Evolutionary conservation across 2,113 vertebrate species (phyloP).

Genomic region (Sebastes schlegelii): DNA sequence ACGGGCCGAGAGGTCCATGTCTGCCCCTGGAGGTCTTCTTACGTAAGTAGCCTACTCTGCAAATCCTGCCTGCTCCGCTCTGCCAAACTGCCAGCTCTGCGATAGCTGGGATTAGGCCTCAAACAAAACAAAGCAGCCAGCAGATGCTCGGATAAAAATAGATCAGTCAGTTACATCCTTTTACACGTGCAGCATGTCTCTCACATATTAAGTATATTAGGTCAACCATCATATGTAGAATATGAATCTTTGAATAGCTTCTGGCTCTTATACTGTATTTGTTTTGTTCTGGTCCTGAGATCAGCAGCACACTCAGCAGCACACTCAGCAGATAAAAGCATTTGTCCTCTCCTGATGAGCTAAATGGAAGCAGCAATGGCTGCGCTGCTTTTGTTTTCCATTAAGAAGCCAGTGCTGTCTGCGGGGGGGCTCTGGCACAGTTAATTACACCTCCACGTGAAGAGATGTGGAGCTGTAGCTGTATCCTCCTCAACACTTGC

Average conservation of each 20-base stretch:
- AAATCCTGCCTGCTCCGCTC: conserved; percentile 54
- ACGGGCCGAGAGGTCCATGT: conserved; percentile 92
- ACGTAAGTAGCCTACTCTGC: conserved; percentile 85
- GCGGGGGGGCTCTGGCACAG: conserved; percentile 30
- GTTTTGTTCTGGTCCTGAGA: conserved; percentile 15
- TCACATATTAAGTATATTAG: conserved; percentile 11
- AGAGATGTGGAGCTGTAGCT: conserved; percentile 37
- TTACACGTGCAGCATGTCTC: conserved; percentile 13
- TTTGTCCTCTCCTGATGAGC: conserved; percentile 41
- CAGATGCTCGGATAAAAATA: conserved; percentile 69
- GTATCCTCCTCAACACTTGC: conserved; percentile 55
- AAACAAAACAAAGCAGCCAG: conserved; percentile 59
- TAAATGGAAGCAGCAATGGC: conserved; percentile 40
- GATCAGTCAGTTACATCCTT: conserved; percentile 16
- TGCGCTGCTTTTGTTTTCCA: conserved; percentile 51
- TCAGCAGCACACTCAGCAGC: not conserved
- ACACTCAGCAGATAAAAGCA: conserved; percentile 30
- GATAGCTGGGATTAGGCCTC: conserved; percentile 51
- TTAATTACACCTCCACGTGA: conserved; percentile 57
- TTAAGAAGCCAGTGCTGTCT: conserved; percentile 41
- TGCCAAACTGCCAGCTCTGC: conserved; percentile 58
- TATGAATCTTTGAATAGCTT: conserved; percentile 22
- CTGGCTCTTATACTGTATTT: conserved; percentile 10
- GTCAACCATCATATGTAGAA: not conserved
- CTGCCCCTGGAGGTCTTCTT: conserved; percentile 91